Evolutionary conservation across 2,797 vertebrate species (phyloP), one percentile per base, ranked within the genome.

Genomic region (Malacoraja senta): DNA sequence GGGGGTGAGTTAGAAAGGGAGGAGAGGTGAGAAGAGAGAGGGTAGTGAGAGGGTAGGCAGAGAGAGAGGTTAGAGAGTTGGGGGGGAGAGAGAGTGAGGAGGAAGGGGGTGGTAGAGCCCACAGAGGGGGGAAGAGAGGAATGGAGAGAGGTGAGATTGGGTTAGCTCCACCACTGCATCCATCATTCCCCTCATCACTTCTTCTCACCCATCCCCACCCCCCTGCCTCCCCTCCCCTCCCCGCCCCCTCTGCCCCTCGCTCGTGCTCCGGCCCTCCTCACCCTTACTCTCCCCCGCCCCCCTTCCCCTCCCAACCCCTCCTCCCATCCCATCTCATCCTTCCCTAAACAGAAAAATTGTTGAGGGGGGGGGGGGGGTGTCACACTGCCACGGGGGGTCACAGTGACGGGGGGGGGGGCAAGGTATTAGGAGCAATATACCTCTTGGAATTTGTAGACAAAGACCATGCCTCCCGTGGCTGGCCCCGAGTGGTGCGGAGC

Each of bases 211-310:
- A 13, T 32, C n/a, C n/a, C 76, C 12, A 1, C 12, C 26, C 1
- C 0, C 29, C 1, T 10, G 2, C n/a, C 2, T 12, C 76, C n/a
- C n/a, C n/a, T n/a, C n/a, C 1, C 10, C 13, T 12, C 77, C 29
- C 12, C 29, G 0, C 13, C 77, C 38, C 1, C 13, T 19, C 17
- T 7, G 15, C 17, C 9, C 35, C 19, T 44, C 3, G 7, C 35
- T 0, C 2, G 4, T 0, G 0, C 17, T 19, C 19, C 24, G 0
- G 12, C 32, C n/a, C 0, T 29, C n/a, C 10, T 10, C 9, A 29
- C 15, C 32, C 32, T 78, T 10, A 65, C 9, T 29, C 13, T 38
- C 32, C 13, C n/a, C 35, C 15, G 3, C 8, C 10, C 0, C n/a
- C 76, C 13, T 38, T 35, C 13, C n/a, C 35, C 15, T 17, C 8